These are phyloP conservation scores for Bubalus kerabau DNA, from an alignment of 2,113 vertebrate species.

Conservation along the genomic window DNA sequence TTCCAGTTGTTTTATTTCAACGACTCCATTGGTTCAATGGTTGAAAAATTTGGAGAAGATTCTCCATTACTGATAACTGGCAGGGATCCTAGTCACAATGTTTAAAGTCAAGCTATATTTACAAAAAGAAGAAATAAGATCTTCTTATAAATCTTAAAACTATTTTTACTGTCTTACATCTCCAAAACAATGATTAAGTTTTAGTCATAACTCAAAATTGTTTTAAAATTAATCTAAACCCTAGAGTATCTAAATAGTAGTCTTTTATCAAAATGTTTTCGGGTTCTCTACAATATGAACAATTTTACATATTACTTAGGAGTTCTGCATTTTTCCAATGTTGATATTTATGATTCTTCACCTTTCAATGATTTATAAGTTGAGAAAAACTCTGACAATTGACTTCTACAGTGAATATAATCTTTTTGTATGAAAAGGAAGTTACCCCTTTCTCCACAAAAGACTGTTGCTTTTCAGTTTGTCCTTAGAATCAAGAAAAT, in stretches of 20 bases:
- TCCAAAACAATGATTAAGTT: background rate
- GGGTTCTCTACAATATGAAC: background rate
- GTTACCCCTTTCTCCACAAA: rapidly evolving
- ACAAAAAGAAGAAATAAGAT: background rate
- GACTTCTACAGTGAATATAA: background rate
- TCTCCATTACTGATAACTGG: background rate
- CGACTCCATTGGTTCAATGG: background rate
- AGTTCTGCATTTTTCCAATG: background rate
- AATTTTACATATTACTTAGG: background rate
- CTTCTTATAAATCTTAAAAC: background rate
- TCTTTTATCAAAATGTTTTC: background rate
- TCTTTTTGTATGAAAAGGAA: background rate
- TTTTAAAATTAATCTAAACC: background rate
- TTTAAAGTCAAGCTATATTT: background rate
- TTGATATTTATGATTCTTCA: background rate
- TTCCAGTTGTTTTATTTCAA: background rate
- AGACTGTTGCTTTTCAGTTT: background rate
- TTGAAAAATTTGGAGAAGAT: background rate
- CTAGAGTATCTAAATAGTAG: background rate
- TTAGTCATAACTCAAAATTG: background rate
- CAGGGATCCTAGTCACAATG: background rate
- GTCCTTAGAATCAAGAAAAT: background rate
- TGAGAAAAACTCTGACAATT: background rate
- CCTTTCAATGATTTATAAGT: background rate
- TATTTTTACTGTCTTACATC: background rate